These are phyloP conservation scores for Ischnura elegans DNA, from an alignment of 2,888 invertebrate genomes.

Conservation along the genomic window DNA sequence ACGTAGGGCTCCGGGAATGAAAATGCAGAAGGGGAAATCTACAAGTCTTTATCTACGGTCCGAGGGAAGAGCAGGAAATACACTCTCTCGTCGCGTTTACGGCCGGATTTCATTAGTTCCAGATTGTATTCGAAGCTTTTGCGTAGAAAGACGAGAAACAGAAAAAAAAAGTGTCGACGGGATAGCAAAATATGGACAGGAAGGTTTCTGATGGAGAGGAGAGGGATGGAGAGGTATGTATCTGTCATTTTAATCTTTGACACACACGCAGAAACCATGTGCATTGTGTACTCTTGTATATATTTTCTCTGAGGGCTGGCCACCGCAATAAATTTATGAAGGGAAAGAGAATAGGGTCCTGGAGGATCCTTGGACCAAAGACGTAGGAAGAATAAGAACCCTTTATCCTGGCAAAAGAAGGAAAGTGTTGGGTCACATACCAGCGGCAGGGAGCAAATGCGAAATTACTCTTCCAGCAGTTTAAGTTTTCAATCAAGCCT, in stretches of 20 bases:
- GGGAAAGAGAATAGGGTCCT: constrained; percentile 10
- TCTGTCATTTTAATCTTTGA: no score
- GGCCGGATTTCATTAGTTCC: not conserved
- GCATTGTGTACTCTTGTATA: no score
- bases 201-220: not conserved
- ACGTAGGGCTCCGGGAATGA: no score
- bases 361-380: no score
- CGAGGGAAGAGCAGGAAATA: not conserved
- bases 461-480: constrained; percentile 6
- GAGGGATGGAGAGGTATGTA: not conserved
- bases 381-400: no score
- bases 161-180: not conserved
- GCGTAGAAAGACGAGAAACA: not conserved
- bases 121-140: not conserved
- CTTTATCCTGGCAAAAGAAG: no score
- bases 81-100: not conserved
- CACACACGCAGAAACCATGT: no score
- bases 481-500: not conserved
- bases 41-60: not conserved
- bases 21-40: not conserved
- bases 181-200: not conserved
- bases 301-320: no score
- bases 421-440: not conserved
- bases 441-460: not conserved
- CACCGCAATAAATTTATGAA: not conserved